Evolutionary conservation across 2,888 invertebrate genomes (phyloP).

Genomic region (Poecilobothrus nobilitatus): DNA sequence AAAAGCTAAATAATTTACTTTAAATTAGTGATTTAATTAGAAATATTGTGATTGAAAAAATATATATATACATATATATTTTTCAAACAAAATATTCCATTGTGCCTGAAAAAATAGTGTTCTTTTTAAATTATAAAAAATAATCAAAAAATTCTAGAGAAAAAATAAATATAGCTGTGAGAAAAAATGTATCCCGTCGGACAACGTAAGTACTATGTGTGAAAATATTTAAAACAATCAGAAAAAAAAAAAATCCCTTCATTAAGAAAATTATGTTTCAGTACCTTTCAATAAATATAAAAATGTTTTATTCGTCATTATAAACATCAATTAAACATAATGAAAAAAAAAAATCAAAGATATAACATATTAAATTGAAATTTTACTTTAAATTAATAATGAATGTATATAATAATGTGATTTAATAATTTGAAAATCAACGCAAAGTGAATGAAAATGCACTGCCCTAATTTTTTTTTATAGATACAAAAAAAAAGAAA

Average conservation of each 20-base stretch:
- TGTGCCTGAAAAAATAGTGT: constrained; percentile 25
- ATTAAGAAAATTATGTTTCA: no score
- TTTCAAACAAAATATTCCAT: constrained; percentile 20
- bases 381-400: not conserved
- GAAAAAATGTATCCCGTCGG: constrained; percentile 57
- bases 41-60: constrained; percentile 28
- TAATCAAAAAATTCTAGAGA: constrained; percentile 14
- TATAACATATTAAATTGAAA: not conserved
- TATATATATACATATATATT: constrained; percentile 19
- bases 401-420: not conserved
- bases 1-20: constrained; percentile 13
- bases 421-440: not conserved
- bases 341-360: not conserved
- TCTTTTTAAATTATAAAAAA: constrained; percentile 22
- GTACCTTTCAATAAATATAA: no score
- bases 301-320: not conserved
- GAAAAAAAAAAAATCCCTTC: no score
- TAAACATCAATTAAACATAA: not conserved
- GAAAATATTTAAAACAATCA: not conserved
- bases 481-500: no score
- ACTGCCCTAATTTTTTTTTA: not conserved
- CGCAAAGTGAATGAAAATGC: not conserved
- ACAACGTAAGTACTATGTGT: constrained; percentile 51
- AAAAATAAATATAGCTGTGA: constrained; percentile 21
- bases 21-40: constrained; percentile 22